phyloP scores from a whole-genome alignment of 2,113 vertebrate species.

The Sinocyclocheilus anophthalmus region DNA sequence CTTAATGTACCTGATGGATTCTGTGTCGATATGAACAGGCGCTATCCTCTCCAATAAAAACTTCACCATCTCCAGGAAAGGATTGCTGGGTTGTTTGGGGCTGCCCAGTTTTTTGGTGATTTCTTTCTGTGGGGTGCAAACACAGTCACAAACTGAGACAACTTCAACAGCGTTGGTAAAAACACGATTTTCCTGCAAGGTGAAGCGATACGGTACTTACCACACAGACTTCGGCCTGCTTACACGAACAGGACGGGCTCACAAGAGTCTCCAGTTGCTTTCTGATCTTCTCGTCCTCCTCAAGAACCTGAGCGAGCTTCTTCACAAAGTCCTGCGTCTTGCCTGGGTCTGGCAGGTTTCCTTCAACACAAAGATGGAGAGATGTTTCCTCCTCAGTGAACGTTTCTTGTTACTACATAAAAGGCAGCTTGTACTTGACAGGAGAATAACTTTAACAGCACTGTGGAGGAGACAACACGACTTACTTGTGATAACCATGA shows the following conservation, averaged over 20 bases:
- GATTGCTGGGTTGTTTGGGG: constrained; percentile 86
- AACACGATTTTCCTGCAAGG: background rate
- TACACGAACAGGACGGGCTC: constrained; percentile 95
- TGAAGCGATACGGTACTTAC: constrained; percentile 72
- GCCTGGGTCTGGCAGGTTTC: constrained; percentile 95
- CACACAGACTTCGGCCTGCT: constrained; percentile 97
- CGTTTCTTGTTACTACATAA: background rate
- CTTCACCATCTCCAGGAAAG: constrained; percentile 90
- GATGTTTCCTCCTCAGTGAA: background rate
- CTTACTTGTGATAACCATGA: constrained; percentile 99
- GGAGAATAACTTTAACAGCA: background rate
- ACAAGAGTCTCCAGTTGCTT: constrained; percentile 91
- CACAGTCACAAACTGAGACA: constrained; percentile 20
- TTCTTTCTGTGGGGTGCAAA: constrained; percentile 80
- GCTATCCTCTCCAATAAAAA: constrained; percentile 90
- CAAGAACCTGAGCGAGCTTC: constrained; percentile 96
- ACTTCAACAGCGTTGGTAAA: background rate
- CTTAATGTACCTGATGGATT: constrained; percentile 89
- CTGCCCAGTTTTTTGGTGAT: constrained; percentile 97
- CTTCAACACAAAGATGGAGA: constrained; percentile 64
- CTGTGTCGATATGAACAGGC: constrained; percentile 97
- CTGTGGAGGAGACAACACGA: background rate
- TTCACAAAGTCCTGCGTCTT: constrained; percentile 99
- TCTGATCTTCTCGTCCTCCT: constrained; percentile 93
- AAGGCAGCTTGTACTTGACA: background rate